phyloP scores from a whole-genome alignment of 2,797 vertebrate genomes.

The Squalus acanthias region DNA sequence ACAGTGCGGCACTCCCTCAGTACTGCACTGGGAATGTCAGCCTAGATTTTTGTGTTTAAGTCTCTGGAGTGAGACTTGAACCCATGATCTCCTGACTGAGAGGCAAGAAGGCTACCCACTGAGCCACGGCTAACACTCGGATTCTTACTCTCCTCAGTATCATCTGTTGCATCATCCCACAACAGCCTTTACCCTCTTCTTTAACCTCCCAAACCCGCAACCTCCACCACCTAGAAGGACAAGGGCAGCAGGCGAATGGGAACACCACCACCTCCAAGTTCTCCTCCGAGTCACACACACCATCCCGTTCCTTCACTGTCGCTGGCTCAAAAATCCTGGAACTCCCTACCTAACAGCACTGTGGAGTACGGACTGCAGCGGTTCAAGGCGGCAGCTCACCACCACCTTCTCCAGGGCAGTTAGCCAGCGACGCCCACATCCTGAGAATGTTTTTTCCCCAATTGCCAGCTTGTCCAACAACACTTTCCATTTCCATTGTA shows the following conservation, averaged over 20 bases:
- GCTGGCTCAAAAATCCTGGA: neutral
- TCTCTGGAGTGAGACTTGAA: too few relatives aligned
- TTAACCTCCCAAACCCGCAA: neutral
- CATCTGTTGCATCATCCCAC: neutral
- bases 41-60: too few relatives aligned
- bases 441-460: neutral
- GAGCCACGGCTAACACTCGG: neutral
- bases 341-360: neutral
- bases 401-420: neutral
- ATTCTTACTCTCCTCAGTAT: neutral
- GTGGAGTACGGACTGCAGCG: neutral
- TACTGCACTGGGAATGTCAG: too few relatives aligned
- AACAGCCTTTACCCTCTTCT: neutral
- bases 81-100: too few relatives aligned
- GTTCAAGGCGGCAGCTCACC: neutral
- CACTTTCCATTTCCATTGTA: neutral
- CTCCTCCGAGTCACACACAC: neutral
- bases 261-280: neutral
- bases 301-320: neutral
- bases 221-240: neutral
- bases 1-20: too few relatives aligned
- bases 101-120: neutral
- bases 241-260: neutral
- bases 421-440: neutral
- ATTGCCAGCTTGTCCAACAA: neutral